A percentile compares a stretch with the other conserved stretches of the same genome.
Evolutionary conservation across 2,113 vertebrate genomes (phyloP).

Genomic region (Cottus gobio): DNA sequence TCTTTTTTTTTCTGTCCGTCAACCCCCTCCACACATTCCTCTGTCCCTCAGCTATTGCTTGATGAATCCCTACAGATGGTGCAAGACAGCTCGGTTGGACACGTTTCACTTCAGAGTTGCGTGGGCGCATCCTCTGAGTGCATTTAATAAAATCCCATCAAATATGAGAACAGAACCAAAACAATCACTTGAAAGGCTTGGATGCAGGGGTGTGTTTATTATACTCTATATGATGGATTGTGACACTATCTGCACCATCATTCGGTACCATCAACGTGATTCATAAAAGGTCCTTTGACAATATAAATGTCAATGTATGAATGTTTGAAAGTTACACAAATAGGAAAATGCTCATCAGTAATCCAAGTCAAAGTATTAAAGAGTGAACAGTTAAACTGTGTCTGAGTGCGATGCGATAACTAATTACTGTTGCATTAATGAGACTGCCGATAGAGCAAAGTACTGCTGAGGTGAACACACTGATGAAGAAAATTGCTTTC

Average conservation of each 20-base stretch:
- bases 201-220: not conserved
- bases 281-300: not conserved
- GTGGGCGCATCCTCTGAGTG: not conserved
- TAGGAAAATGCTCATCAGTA: not conserved
- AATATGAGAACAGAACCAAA: not conserved
- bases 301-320: not conserved
- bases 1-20: conserved; percentile 7
- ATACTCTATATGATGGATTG: too few relatives aligned
- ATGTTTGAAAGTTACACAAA: not conserved
- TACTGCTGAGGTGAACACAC: not conserved
- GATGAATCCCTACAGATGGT: conserved; percentile 17
- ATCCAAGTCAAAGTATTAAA: not conserved
- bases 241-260: not conserved
- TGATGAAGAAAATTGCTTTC: conserved; percentile 6
- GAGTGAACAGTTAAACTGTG: not conserved
- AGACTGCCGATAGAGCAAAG: not conserved
- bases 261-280: not conserved
- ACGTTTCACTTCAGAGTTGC: conserved; percentile 10
- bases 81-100: conserved; percentile 29
- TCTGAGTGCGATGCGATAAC: not conserved
- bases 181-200: not conserved
- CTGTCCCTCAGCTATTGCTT: conserved; percentile 23
- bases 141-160: not conserved
- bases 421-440: not conserved
- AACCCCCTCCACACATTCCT: conserved; percentile 1